Evolutionary conservation across 2,797 vertebrate species (phyloP).

Genomic region (Galagoides demidoff): DNA sequence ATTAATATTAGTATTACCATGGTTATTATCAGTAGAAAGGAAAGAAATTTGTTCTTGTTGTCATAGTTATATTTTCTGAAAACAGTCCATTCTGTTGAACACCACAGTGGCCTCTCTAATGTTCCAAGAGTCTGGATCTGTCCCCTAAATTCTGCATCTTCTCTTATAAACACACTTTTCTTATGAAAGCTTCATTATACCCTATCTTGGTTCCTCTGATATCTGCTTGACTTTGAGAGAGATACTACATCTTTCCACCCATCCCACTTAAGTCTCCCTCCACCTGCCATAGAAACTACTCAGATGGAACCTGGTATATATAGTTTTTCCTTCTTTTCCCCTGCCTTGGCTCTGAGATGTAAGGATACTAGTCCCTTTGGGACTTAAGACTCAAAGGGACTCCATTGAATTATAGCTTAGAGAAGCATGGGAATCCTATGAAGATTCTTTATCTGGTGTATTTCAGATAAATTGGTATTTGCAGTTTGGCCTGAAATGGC

Average conservation of each 20-base stretch:
- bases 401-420: background rate
- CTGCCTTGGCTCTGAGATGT: background rate
- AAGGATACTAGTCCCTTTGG: background rate
- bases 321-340: background rate
- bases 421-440: background rate
- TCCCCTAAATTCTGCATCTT: background rate
- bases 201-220: background rate
- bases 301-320: background rate
- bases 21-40: background rate
- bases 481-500: background rate
- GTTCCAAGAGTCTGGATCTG: background rate
- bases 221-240: background rate
- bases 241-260: background rate
- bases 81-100: background rate
- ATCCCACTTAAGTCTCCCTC: background rate
- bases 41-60: conserved; percentile 1
- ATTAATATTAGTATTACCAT: background rate
- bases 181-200: background rate
- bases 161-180: conserved; percentile 10
- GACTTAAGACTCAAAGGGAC: background rate
- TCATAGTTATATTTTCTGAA: background rate
- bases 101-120: background rate
- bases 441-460: background rate
- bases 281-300: background rate
- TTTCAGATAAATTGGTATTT: background rate